Base-by-base conservation (phyloP, 2,113 vertebrate species). In the Bufo gargarizans region DNA sequence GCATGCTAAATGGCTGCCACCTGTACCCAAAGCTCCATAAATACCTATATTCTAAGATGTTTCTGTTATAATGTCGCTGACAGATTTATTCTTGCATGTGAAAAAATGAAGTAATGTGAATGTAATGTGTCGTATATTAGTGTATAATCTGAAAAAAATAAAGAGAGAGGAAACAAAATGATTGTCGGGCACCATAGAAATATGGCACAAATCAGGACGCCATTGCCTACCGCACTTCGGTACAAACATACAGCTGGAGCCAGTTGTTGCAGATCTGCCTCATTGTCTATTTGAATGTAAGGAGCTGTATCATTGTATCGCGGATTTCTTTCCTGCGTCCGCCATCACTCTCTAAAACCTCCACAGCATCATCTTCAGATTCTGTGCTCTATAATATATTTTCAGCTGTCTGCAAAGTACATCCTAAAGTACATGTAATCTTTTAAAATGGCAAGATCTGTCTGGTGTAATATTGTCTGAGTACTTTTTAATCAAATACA, bases 381-480 rank as follows among this genome's bases (percentile, higher is more conserved):
- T 71, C n/a, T 20, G 4, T 58, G n/a, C 67, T 71, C 19, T 45
- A 55, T 49, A 84, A 84, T 56, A 72, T 43, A 56, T 85, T 71
- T 83, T 85, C 55, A 58, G 83, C 53, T 45, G 22, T 56, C 81
- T 22, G 16, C 10, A n/a, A 63, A 83, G 81, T 47, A 72, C 19
- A 74, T 71, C 67, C 22, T 33, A 43, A 71, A 84, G 67, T 85
- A 76, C 55, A 85, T 71, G 82, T 55, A 84, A 71, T 71, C 49
- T 71, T 33, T 84, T 71, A 84, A 67, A 84, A 67, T 69, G 71
- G 63, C 82, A 47, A 55, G 22, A 84, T 84, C 63, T 71, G 82
- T 84, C 82, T 84, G 67, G 49, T 55, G n/a, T 53, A 84, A 84
- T 84, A 22, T 22, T 55, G 63, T 53, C 65, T n/a, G 82, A 84